phyloP scores from a whole-genome alignment of 2,113 vertebrate species.

The Protomyctophum bolini region DNA sequence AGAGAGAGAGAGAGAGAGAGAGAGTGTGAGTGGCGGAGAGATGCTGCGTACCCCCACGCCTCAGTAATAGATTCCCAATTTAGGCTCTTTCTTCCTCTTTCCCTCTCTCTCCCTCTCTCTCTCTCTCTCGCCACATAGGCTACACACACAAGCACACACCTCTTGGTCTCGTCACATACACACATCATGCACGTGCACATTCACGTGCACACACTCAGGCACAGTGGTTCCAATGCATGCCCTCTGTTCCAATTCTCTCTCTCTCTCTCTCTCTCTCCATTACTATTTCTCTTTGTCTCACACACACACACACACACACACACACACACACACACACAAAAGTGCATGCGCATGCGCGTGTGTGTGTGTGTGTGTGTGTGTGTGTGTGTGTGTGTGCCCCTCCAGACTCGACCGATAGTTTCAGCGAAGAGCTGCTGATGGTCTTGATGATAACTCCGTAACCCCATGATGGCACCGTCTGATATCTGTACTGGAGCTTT shows the following conservation, averaged over 20 bases:
- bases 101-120: slow-evolving; percentile 20
- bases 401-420: slow-evolving; percentile 64
- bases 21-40: not conserved
- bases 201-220: not conserved
- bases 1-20: too few relatives aligned
- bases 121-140: slow-evolving; percentile 32
- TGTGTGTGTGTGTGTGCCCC: slow-evolving; percentile 66
- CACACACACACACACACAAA: too few relatives aligned
- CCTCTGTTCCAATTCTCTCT: slow-evolving; percentile 53
- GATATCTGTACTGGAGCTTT: slow-evolving; percentile 51
- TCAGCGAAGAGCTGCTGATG: slow-evolving; percentile 56
- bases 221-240: slow-evolving; percentile 33
- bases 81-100: slow-evolving; percentile 61
- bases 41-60: slow-evolving; percentile 70
- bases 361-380: too few relatives aligned
- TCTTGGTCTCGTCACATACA: slow-evolving; percentile 3
- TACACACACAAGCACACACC: not conserved
- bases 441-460: slow-evolving; percentile 69
- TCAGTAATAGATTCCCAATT: slow-evolving; percentile 87
- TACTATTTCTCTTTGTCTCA: not conserved
- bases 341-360: too few relatives aligned
- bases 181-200: too few relatives aligned
- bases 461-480: slow-evolving; percentile 50
- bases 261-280: not conserved
- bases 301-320: too few relatives aligned